These are phyloP conservation scores for Anorthoa munda DNA, from an alignment of 2,888 invertebrate species.

Conservation along the genomic window DNA sequence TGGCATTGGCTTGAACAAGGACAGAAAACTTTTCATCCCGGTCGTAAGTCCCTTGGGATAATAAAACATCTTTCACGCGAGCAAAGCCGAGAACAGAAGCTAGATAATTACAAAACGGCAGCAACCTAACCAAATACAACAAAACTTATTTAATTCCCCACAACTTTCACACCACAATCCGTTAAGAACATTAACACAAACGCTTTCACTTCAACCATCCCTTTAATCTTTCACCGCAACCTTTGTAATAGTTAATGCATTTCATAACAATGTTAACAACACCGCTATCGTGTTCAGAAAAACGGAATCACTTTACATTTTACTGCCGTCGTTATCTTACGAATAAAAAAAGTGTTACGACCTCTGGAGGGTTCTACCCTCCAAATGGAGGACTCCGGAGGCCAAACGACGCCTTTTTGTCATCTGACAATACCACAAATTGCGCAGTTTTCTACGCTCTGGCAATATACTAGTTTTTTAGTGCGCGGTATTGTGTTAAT, in stretches of 20 bases:
- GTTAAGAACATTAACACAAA: slow-evolving; percentile 13
- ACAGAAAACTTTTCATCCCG: too few relatives aligned
- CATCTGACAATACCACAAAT: slow-evolving; percentile 81
- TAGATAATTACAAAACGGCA: background rate
- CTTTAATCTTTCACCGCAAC: slow-evolving; percentile 20
- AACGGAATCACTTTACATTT: slow-evolving; percentile 82
- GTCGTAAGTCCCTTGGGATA: too few relatives aligned
- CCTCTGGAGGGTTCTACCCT: slow-evolving; percentile 70
- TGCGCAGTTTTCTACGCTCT: slow-evolving; percentile 69
- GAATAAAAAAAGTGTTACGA: slow-evolving; percentile 81
- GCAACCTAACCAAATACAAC: background rate
- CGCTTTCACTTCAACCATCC: slow-evolving; percentile 3
- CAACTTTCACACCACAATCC: slow-evolving; percentile 5
- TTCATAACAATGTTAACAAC: slow-evolving; percentile 65
- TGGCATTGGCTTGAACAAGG: too few relatives aligned
- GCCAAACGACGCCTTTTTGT: slow-evolving; percentile 81
- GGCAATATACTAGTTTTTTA: slow-evolving; percentile 47
- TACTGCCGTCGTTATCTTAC: slow-evolving; percentile 80
- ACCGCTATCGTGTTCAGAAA: slow-evolving; percentile 66
- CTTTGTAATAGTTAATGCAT: slow-evolving; percentile 39
- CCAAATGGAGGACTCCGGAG: slow-evolving; percentile 70
- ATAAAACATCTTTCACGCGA: too few relatives aligned
- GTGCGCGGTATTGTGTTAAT: slow-evolving; percentile 34
- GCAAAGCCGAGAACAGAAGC: too few relatives aligned
- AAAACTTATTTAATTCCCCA: background rate